These are phyloP conservation scores for Heteronetta atricapilla DNA, from an alignment of 2,113 vertebrate genomes.

Conservation along the genomic window DNA sequence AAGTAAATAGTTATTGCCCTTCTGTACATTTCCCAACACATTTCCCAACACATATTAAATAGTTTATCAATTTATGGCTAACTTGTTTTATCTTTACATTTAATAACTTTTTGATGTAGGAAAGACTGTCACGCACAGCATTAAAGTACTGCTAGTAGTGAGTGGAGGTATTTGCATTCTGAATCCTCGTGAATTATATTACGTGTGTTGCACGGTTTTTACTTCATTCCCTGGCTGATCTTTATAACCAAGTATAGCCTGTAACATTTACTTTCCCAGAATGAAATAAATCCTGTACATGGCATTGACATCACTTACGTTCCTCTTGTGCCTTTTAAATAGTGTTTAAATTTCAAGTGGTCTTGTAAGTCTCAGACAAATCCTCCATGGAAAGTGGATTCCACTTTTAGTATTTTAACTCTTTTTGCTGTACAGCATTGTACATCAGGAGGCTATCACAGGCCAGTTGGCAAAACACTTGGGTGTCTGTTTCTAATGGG, in stretches of 20 bases:
- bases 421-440: neutral
- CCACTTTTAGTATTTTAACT: neutral
- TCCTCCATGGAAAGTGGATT: neutral
- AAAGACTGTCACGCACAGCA: neutral
- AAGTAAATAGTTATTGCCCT: neutral
- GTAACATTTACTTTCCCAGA: slow-evolving; percentile 33
- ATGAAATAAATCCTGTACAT: neutral
- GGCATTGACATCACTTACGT: neutral
- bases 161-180: neutral
- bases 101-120: neutral
- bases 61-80: neutral
- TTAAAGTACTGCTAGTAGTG: neutral
- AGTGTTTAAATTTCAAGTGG: slow-evolving; percentile 19
- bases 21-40: neutral
- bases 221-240: neutral
- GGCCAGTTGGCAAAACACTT: neutral
- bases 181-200: neutral
- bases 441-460: neutral
- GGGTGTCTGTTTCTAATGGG: neutral
- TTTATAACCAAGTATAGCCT: neutral
- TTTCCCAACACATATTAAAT: neutral
- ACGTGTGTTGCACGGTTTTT: neutral
- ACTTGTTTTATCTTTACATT: neutral
- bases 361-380: neutral
- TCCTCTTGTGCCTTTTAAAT: neutral